Percentiles rank a stretch among this genome's conserved stretches.
phyloP scores from a whole-genome alignment of 1,140 invertebrate genomes.

The Apis cerana region DNA sequence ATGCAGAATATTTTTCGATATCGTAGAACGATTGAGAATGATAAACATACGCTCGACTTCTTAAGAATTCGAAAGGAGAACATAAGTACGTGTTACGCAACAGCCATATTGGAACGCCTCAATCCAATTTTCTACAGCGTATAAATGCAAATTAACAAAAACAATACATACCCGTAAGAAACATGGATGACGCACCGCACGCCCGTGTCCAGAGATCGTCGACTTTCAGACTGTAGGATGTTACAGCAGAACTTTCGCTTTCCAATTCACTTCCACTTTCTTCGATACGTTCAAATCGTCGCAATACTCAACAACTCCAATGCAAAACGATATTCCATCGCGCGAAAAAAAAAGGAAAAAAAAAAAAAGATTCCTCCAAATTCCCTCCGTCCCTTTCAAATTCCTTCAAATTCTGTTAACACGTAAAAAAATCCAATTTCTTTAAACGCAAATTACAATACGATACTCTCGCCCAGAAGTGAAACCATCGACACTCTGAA shows the following conservation, averaged over 20 bases:
- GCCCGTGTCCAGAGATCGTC: not conserved
- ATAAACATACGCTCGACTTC: not conserved
- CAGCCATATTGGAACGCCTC: not conserved
- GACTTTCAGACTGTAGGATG: slow-evolving; percentile 3
- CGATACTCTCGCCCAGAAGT: not conserved
- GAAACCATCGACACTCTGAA: not conserved
- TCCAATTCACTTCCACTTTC: slow-evolving; percentile 77
- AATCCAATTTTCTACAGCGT: slow-evolving; percentile 5
- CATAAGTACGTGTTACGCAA: not conserved
- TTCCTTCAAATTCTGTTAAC: too few species aligned
- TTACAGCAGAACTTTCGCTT: slow-evolving; percentile 72
- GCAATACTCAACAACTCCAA: too few species aligned
- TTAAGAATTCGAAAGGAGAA: not conserved
- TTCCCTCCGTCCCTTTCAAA: too few species aligned
- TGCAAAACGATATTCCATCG: too few species aligned
- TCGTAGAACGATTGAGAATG: too few species aligned
- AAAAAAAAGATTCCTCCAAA: too few species aligned
- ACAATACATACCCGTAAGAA: slow-evolving; percentile 40
- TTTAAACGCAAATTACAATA: too few species aligned
- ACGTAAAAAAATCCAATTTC: too few species aligned
- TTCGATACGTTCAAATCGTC: slow-evolving; percentile 40
- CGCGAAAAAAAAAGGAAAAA: too few species aligned
- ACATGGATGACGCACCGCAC: not conserved
- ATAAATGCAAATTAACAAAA: too few species aligned
- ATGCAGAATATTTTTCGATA: too few species aligned